Conservation (phyloP, 2,113 vertebrate species). For the Laticauda laticaudata region DNA sequence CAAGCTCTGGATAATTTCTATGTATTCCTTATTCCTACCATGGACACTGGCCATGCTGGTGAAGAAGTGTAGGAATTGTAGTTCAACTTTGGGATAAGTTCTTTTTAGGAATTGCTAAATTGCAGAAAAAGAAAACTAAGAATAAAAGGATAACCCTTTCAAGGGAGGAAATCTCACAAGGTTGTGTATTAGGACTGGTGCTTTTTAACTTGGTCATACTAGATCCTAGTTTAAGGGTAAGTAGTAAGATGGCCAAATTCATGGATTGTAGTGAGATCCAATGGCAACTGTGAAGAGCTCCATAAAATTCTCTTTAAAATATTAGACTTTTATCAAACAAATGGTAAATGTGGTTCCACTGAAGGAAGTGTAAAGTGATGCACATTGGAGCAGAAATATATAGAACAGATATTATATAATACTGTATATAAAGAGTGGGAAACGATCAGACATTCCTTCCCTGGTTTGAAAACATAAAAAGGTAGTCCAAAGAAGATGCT, state of each 20-base stretch:
- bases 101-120: neutral
- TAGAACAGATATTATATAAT: neutral
- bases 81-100: neutral
- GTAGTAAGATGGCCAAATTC: too few species aligned
- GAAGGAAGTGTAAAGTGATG: neutral
- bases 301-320: neutral
- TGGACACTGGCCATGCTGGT: neutral
- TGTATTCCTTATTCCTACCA: neutral
- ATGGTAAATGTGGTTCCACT: neutral
- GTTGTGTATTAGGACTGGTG: too few species aligned
- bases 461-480: neutral
- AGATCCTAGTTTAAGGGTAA: too few species aligned
- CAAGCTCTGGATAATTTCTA: neutral
- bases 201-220: too few species aligned
- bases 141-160: neutral
- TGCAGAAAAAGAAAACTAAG: neutral
- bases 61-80: neutral
- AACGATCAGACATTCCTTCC: neutral
- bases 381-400: neutral
- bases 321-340: neutral
- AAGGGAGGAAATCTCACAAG: too few species aligned
- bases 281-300: too few species aligned
- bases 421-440: neutral
- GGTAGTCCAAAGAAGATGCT: neutral
- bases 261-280: too few species aligned